Conservation (phyloP, 1,140 invertebrate species). For the Babylonia areolata region DNA sequence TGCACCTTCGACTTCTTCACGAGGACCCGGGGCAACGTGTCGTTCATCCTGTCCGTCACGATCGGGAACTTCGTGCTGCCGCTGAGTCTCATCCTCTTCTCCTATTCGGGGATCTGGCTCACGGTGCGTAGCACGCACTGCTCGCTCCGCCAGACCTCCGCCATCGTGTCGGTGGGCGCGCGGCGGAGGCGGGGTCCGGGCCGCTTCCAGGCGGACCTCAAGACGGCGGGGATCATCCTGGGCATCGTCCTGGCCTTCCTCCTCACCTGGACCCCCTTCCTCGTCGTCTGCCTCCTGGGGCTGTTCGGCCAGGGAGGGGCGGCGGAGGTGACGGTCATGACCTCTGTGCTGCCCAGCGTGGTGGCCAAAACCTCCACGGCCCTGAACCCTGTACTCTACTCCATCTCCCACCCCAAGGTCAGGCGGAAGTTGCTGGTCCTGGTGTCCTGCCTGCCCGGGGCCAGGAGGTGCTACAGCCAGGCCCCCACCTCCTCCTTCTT, state of each 20-base stretch:
- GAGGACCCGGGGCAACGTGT: slow-evolving; percentile 38
- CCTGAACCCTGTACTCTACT: slow-evolving; percentile 88
- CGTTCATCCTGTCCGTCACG: slow-evolving; percentile 45
- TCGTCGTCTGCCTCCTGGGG: slow-evolving; percentile 85
- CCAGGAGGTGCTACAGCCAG: too few relatives aligned
- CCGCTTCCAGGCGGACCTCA: not conserved
- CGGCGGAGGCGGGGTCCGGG: not conserved
- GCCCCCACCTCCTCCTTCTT: too few relatives aligned
- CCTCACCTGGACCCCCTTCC: slow-evolving; percentile 63
- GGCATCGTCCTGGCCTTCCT: slow-evolving; percentile 45
- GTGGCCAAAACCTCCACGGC: slow-evolving; percentile 87
- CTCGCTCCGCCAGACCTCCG: slow-evolving; percentile 26
- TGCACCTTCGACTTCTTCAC: slow-evolving; percentile 58
- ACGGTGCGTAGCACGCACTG: slow-evolving; percentile 33
- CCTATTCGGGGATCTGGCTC: slow-evolving; percentile 43
- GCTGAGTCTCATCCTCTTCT: slow-evolving; percentile 44
- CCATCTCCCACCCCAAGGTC: slow-evolving; percentile 76
- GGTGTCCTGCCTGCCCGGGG: too few relatives aligned
- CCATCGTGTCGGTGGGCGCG: not conserved
- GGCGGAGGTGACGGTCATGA: slow-evolving; percentile 78
- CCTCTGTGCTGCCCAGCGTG: slow-evolving; percentile 83
- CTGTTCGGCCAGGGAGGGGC: slow-evolving; percentile 78
- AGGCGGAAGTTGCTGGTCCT: slow-evolving; percentile 31
- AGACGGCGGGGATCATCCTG: not conserved
- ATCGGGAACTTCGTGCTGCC: slow-evolving; percentile 48